Percentiles rank a stretch among this genome's conserved stretches.
These are phyloP conservation scores for Xerus rutilus DNA, from an alignment of 2,797 vertebrate genomes.

Conservation along the genomic window DNA sequence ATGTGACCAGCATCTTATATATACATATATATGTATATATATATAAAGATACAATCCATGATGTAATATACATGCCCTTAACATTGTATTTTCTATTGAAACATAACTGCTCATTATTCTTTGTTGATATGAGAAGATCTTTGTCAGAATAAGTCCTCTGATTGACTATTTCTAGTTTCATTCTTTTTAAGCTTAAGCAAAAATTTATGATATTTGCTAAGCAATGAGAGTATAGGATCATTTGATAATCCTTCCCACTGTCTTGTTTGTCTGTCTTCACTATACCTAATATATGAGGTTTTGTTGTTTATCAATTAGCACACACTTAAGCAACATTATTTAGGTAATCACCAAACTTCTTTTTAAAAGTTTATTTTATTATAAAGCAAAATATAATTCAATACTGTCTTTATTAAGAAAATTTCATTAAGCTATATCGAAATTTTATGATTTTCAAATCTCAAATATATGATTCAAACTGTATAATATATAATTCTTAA, in stretches of 20 bases:
- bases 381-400: not conserved
- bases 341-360: not conserved
- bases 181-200: not conserved
- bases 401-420: not conserved
- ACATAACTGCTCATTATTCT: not conserved
- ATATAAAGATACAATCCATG: not conserved
- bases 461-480: not conserved
- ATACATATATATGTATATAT: not conserved
- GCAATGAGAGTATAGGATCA: not conserved
- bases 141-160: not conserved
- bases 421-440: not conserved
- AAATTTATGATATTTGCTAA: not conserved
- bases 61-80: not conserved
- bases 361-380: not conserved
- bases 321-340: constrained; percentile 3
- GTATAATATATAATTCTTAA: not conserved
- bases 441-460: not conserved
- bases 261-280: not conserved
- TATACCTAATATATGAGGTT: not conserved
- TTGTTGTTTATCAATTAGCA: not conserved
- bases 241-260: not conserved
- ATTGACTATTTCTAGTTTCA: not conserved
- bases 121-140: not conserved
- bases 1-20: not conserved
- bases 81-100: not conserved